Conservation (phyloP, 2,888 invertebrate species). For the Athrips mouffetella region DNA sequence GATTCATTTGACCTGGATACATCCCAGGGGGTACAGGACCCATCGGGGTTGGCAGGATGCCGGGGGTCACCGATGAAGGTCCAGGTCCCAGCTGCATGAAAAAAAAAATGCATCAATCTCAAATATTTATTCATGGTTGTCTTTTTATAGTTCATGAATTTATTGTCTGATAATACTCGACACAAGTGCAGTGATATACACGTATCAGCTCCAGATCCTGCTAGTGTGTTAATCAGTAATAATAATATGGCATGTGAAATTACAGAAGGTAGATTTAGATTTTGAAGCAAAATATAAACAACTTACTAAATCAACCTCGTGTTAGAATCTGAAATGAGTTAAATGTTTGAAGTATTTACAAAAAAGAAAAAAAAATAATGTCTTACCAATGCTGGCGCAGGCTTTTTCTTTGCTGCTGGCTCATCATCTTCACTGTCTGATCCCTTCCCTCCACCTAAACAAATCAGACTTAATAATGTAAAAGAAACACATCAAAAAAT, state of each 20-base stretch:
- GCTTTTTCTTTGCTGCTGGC: constrained; percentile 86
- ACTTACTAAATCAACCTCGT: constrained; percentile 20
- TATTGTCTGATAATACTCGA: too few relatives aligned
- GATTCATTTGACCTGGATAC: constrained; percentile 81
- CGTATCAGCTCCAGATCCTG: too few relatives aligned
- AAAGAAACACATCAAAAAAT: constrained; percentile 21
- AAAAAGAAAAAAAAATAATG: neutral
- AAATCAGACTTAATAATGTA: constrained; percentile 29
- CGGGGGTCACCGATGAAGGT: constrained; percentile 80
- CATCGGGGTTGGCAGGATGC: constrained; percentile 78
- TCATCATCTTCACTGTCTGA: constrained; percentile 92
- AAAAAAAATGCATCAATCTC: neutral
- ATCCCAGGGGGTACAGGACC: constrained; percentile 82
- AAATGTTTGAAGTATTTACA: neutral
- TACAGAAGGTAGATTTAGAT: neutral
- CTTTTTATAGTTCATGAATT: neutral
- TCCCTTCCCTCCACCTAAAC: constrained; percentile 81
- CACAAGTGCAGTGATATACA: too few relatives aligned
- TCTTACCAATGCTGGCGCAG: constrained; percentile 77
- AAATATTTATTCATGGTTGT: neutral
- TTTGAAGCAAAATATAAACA: neutral
- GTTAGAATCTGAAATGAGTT: constrained; percentile 20
- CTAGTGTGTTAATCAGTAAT: too few relatives aligned
- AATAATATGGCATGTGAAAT: constrained; percentile 1
- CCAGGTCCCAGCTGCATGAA: constrained; percentile 69